Evolutionary conservation across 2,888 invertebrate species (phyloP), one percentile per base, ranked within the genome.

Genomic region (Amorpha juglandis): DNA sequence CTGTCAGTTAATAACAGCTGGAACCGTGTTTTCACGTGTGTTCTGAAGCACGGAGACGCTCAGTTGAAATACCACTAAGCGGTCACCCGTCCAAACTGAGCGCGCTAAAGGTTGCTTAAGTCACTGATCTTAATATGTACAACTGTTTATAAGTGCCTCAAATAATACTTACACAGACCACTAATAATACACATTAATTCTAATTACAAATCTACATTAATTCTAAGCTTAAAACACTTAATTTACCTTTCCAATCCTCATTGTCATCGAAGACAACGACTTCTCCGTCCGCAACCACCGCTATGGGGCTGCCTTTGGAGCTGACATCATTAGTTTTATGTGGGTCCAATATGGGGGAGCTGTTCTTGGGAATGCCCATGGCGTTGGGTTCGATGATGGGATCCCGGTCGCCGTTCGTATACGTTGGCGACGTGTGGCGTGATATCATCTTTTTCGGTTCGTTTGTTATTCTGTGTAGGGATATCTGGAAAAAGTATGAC

Each of bases 211-310:
- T n/a, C n/a, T n/a, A n/a, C n/a, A n/a, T n/a, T n/a, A n/a, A 50
- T 9, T n/a, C 21, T 62, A 68, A 0, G 45, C 11, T 14, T 21
- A 63, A 64, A 45, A 0, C 35, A 47, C 12, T 8, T 72, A 58
- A 80, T 72, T 83, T 87, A 93, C 95, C 95, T 90, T 96, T 96
- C 97, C 97, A 97, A 79, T 95, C 96, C 78, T 98, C 98, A 72
- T 96, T 96, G 85, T 98, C 97, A 83, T 98, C 97, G 80, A 98
- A 97, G 64, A 97, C 97, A 75, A 97, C 97, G 63, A 97, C 96
- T 84, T 96, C 97, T 21, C 96, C 96, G 69, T 96, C 96, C 64
- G 95, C 95, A 70, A 96, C 95, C 62, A 95, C 94, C 3, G 95
- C 94, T 78, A 95, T 94, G 58, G 95, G 94, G 78, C 94, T 94